Evolutionary conservation across 1,140 invertebrate species (phyloP), one percentile per base, ranked within the genome.

Genomic region (Galleria mellonella): DNA sequence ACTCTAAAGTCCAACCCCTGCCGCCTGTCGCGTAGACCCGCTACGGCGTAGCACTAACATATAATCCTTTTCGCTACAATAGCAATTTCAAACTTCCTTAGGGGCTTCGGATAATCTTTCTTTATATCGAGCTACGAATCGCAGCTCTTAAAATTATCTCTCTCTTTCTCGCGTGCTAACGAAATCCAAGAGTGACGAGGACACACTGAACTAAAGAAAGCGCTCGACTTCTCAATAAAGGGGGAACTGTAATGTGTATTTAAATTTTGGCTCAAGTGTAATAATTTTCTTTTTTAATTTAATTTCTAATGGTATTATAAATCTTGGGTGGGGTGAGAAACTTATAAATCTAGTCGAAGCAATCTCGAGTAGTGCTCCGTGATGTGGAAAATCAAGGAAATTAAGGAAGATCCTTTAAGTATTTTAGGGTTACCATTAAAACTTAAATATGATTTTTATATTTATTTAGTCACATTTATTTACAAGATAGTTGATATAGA

Each of bases 11-110:
- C 62, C 65, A 57, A 45, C 67, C 71, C 65, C 62, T 52, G 67
- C 56, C 11, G 67, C 56, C 11, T 13, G 51, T 46, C 68, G 47
- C 66, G 74, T 73, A 77, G 76, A 69, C 60, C 56, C 66, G 66
- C 78, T 86, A 86, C 81, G 82, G 51, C 78, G 83, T 83, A 86
- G 83, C 77, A 81, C 77, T 83, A 85, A 83, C 84, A 72, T 87
- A 87, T 87, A 87, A 87, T 87, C 86, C 86, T 87, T 87, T 87
- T 87, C 83, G 82, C 84, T 86, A 85, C 83, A 87, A 87, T 83
- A 84, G 86, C 86, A 87, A 87, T 87, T 87, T 83, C 84, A 83
- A 87, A 87, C 84, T 87, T 87, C 83, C 84, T 87, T 87, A 86
- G 86, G 83, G 84, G 83, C 86, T 87, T 83, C 73, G 82, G 81